phyloP scores from a whole-genome alignment of 2,888 invertebrate species.

The Hypomecis atomaria region DNA sequence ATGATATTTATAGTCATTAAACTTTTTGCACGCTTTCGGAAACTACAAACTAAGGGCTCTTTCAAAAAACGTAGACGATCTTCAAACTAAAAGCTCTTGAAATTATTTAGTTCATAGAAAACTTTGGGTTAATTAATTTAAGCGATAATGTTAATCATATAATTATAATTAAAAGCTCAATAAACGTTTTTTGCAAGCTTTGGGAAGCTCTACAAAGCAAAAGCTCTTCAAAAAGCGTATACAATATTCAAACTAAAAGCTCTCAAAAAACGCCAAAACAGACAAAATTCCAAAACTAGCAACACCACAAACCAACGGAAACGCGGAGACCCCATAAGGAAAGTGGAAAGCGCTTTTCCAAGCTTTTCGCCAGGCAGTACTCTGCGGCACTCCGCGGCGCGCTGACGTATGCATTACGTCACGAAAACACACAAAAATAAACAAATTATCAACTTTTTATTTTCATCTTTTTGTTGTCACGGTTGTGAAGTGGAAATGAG shows the following conservation, averaged over 20 bases:
- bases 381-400: slow-evolving; percentile 61
- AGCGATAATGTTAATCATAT: no score
- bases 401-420: slow-evolving; percentile 37
- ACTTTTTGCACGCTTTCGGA: no score
- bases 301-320: slow-evolving; percentile 5
- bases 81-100: no score
- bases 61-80: no score
- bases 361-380: slow-evolving; percentile 47
- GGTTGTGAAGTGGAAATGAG: slow-evolving; percentile 15
- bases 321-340: background rate
- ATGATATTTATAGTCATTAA: no score
- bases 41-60: no score
- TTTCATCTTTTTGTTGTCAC: slow-evolving; percentile 8
- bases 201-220: no score
- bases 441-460: slow-evolving; percentile 19
- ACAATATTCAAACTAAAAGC: background rate
- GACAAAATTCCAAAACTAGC: slow-evolving; percentile 14
- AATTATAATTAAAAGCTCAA: no score
- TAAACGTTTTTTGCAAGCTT: no score
- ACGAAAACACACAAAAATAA: slow-evolving; percentile 16
- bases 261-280: slow-evolving; percentile 4
- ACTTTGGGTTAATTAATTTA: no score
- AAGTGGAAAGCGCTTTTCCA: slow-evolving; percentile 9
- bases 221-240: no score
- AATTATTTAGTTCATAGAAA: no score